These are phyloP conservation scores for Argyresthia albistria DNA, from an alignment of 2,888 invertebrate species.

Conservation along the genomic window DNA sequence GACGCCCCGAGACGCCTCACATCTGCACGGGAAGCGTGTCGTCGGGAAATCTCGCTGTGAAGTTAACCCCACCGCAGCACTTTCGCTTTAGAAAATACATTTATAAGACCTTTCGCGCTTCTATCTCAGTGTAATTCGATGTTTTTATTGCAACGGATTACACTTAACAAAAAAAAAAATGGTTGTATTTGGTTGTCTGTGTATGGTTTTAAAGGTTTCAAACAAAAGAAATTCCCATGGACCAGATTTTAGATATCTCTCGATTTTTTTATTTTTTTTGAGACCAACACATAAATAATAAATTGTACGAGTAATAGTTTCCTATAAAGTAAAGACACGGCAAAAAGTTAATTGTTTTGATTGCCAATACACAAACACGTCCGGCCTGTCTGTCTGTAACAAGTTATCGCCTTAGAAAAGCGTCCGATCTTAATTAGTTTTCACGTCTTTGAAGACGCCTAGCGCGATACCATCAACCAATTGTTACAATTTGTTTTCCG, in stretches of 20 bases:
- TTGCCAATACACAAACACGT: slow-evolving; percentile 63
- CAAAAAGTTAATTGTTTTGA: slow-evolving; percentile 71
- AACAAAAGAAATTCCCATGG: too few relatives aligned
- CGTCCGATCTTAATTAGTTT: slow-evolving; percentile 71
- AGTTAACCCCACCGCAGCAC: slow-evolving; percentile 52
- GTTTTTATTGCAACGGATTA: too few relatives aligned
- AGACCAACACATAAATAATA: slow-evolving; percentile 1
- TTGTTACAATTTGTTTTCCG: slow-evolving; percentile 70
- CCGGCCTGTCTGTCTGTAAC: slow-evolving; percentile 47
- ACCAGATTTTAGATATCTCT: not conserved
- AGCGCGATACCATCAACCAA: slow-evolving; percentile 62
- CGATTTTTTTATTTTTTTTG: not conserved
- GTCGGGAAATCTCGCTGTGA: slow-evolving; percentile 68
- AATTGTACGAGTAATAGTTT: slow-evolving; percentile 23
- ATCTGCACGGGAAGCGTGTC: slow-evolving; percentile 40
- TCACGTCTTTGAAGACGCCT: slow-evolving; percentile 68
- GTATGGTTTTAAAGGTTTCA: too few relatives aligned
- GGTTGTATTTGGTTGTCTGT: not conserved
- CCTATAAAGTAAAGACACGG: slow-evolving; percentile 40
- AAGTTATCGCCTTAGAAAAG: slow-evolving; percentile 68
- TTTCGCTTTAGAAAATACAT: too few relatives aligned
- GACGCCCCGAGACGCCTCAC: slow-evolving; percentile 21
- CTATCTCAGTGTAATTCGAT: too few relatives aligned
- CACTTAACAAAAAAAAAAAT: too few relatives aligned
- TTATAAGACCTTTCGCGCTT: too few relatives aligned